Evolutionary conservation across 2,888 invertebrate species (phyloP), one percentile per base, ranked within the genome.

Genomic region (Campoletis raptor): DNA sequence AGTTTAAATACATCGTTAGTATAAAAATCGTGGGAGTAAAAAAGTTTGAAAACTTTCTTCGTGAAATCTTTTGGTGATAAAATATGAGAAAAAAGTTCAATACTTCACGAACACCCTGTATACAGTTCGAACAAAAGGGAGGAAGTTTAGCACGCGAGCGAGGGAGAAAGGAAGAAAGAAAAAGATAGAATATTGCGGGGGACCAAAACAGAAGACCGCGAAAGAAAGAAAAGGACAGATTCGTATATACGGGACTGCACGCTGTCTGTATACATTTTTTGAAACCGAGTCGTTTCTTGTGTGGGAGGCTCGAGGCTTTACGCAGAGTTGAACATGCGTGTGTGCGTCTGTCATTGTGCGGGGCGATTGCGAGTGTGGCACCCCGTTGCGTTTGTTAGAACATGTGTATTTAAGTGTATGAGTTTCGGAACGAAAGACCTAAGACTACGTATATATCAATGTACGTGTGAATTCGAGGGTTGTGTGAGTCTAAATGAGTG

Each of bases 401-500:
- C 77, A 81, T 81, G 83, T 73, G 83, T 77, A 83, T 73, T 30
- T 30, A 24, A 48, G 69, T 70, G 36, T 70, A 40, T 52, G 67
- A 64, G 81, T 81, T 78, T 78, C 66, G 48, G 79, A 77, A 80
- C 69, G 81, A 64, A 6, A 61, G 84, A 77, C 67, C 69, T 40
- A 77, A 72, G 42, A 69, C 30, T 40, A 30, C 18, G 64, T 81
- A 24, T 52, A 37, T 48, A 48, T n/a, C 24, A 42, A n/a, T 40
- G 15, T 66, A 21, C 54, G 2, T 64, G 52, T 52, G 48, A 67
- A 73, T 52, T n/a, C 54, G 73, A 30, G 37, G 83, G 85, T 83
- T 87, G 84, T 84, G 78, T 57, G 64, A 10, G 80, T 81, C 74
- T 66, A 84, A 86, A 84, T 74, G 81, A 86, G 72, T 48, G 85